Evolutionary conservation across 2,888 invertebrate species (phyloP), one percentile per base, ranked within the genome.

Genomic region (Stomorhina lunata): DNA sequence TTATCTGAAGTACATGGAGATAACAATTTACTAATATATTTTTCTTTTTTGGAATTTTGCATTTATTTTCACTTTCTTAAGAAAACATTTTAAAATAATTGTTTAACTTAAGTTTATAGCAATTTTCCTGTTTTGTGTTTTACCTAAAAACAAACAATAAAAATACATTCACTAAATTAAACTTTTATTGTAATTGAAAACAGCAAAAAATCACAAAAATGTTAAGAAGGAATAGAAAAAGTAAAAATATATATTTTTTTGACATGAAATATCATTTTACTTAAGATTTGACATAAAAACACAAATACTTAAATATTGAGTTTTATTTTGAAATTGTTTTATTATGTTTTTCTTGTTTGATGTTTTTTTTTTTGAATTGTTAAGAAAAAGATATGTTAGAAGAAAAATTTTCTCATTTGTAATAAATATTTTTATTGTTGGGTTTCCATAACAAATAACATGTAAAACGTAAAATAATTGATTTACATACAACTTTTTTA

Each of bases 111-210:
- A n/a, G n/a, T n/a, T n/a, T n/a, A n/a, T n/a, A n/a, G n/a, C n/a
- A n/a, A n/a, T n/a, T n/a, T n/a, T n/a, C n/a, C n/a, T n/a, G n/a
- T n/a, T n/a, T n/a, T n/a, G n/a, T n/a, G n/a, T n/a, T n/a, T n/a
- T n/a, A n/a, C n/a, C n/a, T n/a, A n/a, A n/a, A n/a, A n/a, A 37
- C 20, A 59, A 68, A 59, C 37, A 63, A 45, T 45, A 61, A n/a
- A 61, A 61, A 53, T 50, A 17, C 77, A 77, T 68, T 68, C 45
- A 55, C 43, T 63, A 63, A 71, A 78, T 71, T 71, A 71, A 71
- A 71, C 63, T 71, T 12, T 61, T 43, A 63, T 63, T 69, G 68
- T 61, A 43, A 69, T 55, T 45, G 55, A 48, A 65, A 63, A 55
- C n/a, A 50, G 1, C 2, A 2, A 37, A 37, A 10, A 37, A 12